Evolutionary conservation across 2,797 vertebrate genomes (phyloP), one percentile per base, ranked within the genome.

Genomic region (Pipistrellus kuhlii): DNA sequence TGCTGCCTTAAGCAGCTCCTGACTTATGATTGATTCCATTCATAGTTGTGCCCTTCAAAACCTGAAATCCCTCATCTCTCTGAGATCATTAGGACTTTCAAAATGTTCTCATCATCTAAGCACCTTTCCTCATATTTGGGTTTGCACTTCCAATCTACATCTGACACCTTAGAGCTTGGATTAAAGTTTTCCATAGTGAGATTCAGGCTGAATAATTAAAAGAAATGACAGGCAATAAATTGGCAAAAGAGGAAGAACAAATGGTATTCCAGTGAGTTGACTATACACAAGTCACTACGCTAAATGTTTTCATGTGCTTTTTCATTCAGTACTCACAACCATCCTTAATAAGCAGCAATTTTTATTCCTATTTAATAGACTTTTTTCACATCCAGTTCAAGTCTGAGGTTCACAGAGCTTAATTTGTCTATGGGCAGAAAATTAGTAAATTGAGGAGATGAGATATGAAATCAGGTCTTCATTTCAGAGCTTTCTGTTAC

Each of bases 361-460:
- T 41, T 76, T 48, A 85, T 20, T 76, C 30, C 20, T 46, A 48
- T 48, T 72, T 84, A 59, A 83, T 41, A 59, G 32, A 51, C 20
- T 72, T 0, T 0, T 76, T 88, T 81, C 57, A 76, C 41, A 27
- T 93, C 85, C 86, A 64, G 69, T 80, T 86, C 82, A 93, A 88
- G 9, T 35, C 64, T 66, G 27, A 73, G 17, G 10, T 46, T 71
- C 46, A 32, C 14, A 21, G 30, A 73, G 18, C 9, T 88, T 90
- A 76, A 89, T 90, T 95, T 90, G 41, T 30, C n/a, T 71, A 20
- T 27, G 27, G 35, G 38, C 9, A 86, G 44, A 82, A 10, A 87
- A 68, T 55, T 46, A 80, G 13, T 41, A 62, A 41, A 25, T 41
- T 9, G 25, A 55, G 17, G 35, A 71, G 30, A 51, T 64, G 64